Base-by-base conservation (phyloP, 2,888 invertebrate genomes). In the Sarcophaga subvicina region DNA sequence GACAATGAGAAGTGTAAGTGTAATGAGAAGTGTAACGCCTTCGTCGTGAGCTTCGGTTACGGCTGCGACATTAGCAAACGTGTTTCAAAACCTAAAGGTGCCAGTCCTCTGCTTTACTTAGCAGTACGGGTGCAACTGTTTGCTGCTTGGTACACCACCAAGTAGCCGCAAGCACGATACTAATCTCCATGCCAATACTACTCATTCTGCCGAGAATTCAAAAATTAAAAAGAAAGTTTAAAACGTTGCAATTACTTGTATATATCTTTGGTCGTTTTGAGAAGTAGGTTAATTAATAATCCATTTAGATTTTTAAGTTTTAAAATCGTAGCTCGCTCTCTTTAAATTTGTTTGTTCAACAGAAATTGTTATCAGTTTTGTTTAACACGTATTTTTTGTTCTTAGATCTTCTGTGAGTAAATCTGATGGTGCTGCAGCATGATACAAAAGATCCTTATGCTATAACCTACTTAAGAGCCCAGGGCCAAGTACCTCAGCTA, bases 401-500 rank as follows among this genome's bases (percentile, higher is more conserved):
- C 88, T 63, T 78, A 87, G 87, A 87, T 84, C 87, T 66, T 1
- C 66, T 47, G 10, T 8, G 73, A 5, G 71, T 75, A 67, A 88
- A 87, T 60, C 84, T 66, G 27, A 88, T 76, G 88, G 66, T 80
- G 71, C 20, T 25, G 11, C 69, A 25, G 6, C 63, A 12, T 49
- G 11, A 49, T 49, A 49, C 76, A 4, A 87, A 90, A 27, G 96
- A 95, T 93, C 96, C 96, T 86, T 97, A 97, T 94, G 96, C 96
- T 64, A 95, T 97, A 93, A 94, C 95, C 90, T 98, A 98, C 94
- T 94, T 95, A 49, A 95, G 95, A 63, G 96, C 96, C 90, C 94
- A 94, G 91, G 96, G 96, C 72, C 93, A 95, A 84, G 95, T 98
- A 91, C 98, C 98, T 17, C 96, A 96, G 87, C 95, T 98, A 87